Conservation (phyloP, 2,797 vertebrate genomes). For the Tokudaia tokunoshimensis region DNA sequence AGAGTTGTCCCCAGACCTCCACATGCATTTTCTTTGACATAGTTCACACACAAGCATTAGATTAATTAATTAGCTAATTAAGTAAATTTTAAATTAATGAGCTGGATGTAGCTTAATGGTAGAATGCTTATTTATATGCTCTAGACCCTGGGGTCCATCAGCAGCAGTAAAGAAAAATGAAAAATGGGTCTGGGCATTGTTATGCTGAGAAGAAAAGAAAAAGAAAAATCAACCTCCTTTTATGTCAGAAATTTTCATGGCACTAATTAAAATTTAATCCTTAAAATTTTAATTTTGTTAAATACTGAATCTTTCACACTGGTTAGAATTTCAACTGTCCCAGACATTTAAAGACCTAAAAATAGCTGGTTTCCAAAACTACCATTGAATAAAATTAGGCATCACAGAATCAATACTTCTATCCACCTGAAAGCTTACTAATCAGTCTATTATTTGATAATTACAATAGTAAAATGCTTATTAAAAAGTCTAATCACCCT, state of each 20-base stretch:
- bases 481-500: neutral
- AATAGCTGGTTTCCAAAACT: conserved; percentile 34
- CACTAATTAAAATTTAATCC: conserved; percentile 55
- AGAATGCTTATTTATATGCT: neutral
- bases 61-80: neutral
- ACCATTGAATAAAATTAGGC: conserved; percentile 63
- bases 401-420: conserved; percentile 34
- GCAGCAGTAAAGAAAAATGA: neutral
- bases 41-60: neutral
- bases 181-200: neutral
- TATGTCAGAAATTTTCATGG: neutral
- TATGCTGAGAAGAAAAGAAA: neutral
- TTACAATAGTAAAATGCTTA: neutral
- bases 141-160: neutral
- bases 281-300: conserved; percentile 48
- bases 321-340: neutral
- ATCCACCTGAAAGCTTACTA: conserved; percentile 37
- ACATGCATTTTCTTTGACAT: neutral
- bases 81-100: neutral
- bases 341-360: neutral
- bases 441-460: conserved; percentile 31
- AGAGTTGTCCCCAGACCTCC: neutral
- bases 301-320: neutral
- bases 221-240: neutral
- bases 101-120: neutral